Conservation (phyloP, 2,113 vertebrate genomes). For the Rhabdomys dilectus region DNA sequence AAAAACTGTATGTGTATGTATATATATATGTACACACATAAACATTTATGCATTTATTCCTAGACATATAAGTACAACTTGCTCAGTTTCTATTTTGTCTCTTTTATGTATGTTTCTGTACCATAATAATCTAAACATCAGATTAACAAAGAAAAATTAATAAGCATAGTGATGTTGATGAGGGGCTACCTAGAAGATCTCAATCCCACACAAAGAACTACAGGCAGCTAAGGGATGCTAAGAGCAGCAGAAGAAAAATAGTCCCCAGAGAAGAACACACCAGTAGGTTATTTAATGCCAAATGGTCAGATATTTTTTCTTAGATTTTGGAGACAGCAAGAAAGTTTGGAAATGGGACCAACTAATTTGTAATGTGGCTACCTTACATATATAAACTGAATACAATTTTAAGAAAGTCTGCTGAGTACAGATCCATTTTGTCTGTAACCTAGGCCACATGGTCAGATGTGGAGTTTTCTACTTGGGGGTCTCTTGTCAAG, state of each 20-base stretch:
- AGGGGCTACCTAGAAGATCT: neutral
- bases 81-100: neutral
- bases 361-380: neutral
- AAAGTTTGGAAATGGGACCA: neutral
- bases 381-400: neutral
- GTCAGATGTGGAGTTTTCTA: neutral
- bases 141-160: neutral
- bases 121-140: neutral
- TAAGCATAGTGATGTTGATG: neutral
- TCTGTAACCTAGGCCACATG: neutral
- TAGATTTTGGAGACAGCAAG: neutral
- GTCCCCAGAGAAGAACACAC: neutral
- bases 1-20: no score
- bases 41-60: neutral
- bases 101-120: neutral
- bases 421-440: neutral
- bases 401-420: neutral
- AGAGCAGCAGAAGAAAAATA: neutral
- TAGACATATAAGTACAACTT: no score
- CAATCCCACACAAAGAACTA: neutral
- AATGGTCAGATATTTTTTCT: neutral
- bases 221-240: neutral
- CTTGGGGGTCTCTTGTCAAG: neutral
- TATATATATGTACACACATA: neutral
- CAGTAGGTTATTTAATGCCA: no score